Evolutionary conservation across 2,888 invertebrate species (phyloP), one percentile per base, ranked within the genome.

Genomic region (Molorchus minor): DNA sequence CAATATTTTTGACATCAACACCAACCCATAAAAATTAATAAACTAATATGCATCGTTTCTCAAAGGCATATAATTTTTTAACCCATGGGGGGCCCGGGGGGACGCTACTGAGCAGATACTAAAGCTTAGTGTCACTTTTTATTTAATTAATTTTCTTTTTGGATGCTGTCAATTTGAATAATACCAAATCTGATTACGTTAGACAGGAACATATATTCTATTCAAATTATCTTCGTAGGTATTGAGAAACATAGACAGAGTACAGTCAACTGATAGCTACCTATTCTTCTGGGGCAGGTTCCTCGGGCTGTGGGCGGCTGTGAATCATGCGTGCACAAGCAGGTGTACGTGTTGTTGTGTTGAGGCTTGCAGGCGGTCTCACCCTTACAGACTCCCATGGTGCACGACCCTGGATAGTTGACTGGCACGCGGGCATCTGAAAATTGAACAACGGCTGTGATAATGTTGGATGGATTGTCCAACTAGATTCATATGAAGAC

Each of bases 251-350:
- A n/a, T n/a, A 38, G 15, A 13, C 8, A 3, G 4, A 25, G 5
- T 33, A 33, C 12, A 33, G n/a, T n/a, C 10, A 33, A 20, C 8
- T 15, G 16, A 49, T 45, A 59, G 55, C 57, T 29, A 61, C 61
- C 87, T 75, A 84, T 86, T 56, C 82, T 82, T 62, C 88, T 82
- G 64, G 82, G 83, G 2, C 88, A 88, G 64, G 82, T 84, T 64
- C 85, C 84, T 69, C 87, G 86, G 17, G 81, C 78, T 16, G 86
- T 87, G 7, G 88, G 87, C 0, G 84, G 84, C 43, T 84, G 82
- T n/a, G 82, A 83, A 71, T 88, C 88, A 67, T 88, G 86, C 0
- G 89, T 87, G 74, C 90, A 90, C 2, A 88, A 80, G 74, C 90
- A 90, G 46, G 82, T 84, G 71, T 87, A 86, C 3, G 82, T 82